Percentiles rank a stretch among this genome's conserved stretches.
Conservation (phyloP, 1,140 invertebrate species). For the Papilio polyxenes region DNA sequence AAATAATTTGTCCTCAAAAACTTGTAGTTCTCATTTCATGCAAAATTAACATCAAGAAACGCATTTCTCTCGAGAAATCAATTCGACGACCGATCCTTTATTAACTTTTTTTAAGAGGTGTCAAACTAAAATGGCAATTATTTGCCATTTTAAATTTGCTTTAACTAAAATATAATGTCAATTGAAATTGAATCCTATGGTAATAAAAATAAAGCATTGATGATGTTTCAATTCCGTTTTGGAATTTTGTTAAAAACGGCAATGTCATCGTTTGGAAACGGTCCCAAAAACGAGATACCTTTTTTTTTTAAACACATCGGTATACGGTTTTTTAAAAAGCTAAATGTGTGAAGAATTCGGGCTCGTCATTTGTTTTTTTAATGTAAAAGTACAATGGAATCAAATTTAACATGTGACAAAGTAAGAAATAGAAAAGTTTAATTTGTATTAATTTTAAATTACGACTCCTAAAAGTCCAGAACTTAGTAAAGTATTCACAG, state of each 20-base stretch:
- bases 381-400: background rate
- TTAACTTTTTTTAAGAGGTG: conserved; percentile 14
- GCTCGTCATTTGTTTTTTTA: background rate
- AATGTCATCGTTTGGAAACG: conserved; percentile 59
- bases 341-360: conserved; percentile 2
- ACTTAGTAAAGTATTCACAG: no score
- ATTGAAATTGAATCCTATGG: conserved; percentile 31
- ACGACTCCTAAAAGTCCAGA: no score
- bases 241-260: conserved; percentile 49
- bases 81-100: conserved; percentile 15
- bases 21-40: conserved; percentile 57
- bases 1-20: background rate
- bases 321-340: background rate
- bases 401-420: no score
- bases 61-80: conserved; percentile 41
- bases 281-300: conserved; percentile 20
- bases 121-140: conserved; percentile 36
- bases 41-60: conserved; percentile 59
- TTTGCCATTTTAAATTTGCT: conserved; percentile 40
- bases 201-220: conserved; percentile 1
- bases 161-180: background rate
- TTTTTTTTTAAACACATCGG: conserved; percentile 13
- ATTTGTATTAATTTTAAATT: no score
- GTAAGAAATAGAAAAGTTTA: no score
- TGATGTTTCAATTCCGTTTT: conserved; percentile 15